Evolutionary conservation across 64 coral and sea anemone species (phyloP).

Genomic region (Exaiptasia diaphana): DNA sequence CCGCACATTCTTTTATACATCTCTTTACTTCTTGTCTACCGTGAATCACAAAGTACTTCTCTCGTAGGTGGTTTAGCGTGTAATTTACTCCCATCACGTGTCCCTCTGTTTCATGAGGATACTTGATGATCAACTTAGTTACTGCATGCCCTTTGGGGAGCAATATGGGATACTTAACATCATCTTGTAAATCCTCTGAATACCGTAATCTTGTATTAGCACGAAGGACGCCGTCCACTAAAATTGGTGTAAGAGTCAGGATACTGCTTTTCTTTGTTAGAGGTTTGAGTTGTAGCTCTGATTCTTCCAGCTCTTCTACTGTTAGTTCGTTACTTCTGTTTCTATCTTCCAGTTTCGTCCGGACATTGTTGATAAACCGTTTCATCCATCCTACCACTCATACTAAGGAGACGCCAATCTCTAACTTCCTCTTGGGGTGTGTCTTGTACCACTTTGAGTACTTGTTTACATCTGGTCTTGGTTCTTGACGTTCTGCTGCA

Average conservation of each 20-base stretch:
- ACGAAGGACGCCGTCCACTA: slow-evolving; percentile 26
- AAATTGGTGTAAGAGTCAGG: slow-evolving; percentile 26
- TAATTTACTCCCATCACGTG: slow-evolving; percentile 57
- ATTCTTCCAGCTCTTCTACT: background rate
- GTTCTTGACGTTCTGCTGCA: background rate
- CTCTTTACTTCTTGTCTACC: slow-evolving; percentile 20
- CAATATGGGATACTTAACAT: slow-evolving; percentile 60
- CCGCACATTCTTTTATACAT: slow-evolving; percentile 13
- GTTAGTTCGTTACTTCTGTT: background rate
- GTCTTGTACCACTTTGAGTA: slow-evolving; percentile 48
- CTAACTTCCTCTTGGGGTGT: background rate
- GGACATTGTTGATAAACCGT: slow-evolving; percentile 22
- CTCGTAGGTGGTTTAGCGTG: slow-evolving; percentile 51
- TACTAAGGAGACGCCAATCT: slow-evolving; percentile 53
- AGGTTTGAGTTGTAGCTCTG: background rate
- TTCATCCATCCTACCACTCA: slow-evolving; percentile 30
- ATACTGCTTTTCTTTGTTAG: background rate
- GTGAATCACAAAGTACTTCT: slow-evolving; percentile 40
- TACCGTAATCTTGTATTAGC: slow-evolving; percentile 59
- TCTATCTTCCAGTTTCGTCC: background rate
- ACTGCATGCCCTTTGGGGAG: slow-evolving; percentile 40
- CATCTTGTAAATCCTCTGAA: slow-evolving; percentile 26
- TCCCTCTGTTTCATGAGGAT: slow-evolving; percentile 53
- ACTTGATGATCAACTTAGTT: slow-evolving; percentile 29
- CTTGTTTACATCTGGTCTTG: background rate